phyloP scores from a whole-genome alignment of 2,888 invertebrate genomes.

The Drosophila tripunctata region DNA sequence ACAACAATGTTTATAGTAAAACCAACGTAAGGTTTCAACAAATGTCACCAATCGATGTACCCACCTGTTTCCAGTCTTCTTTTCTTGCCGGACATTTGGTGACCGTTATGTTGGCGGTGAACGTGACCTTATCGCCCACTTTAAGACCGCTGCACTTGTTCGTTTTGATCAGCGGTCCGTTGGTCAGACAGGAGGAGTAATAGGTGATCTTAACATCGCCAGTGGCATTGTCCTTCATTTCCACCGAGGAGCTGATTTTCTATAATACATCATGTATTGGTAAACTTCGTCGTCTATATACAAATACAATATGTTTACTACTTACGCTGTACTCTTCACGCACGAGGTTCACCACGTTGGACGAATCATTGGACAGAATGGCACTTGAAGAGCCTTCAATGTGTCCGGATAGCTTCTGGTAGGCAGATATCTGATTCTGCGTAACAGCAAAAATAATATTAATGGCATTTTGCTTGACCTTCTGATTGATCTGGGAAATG shows the following conservation, averaged over 20 bases:
- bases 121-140: constrained; percentile 94
- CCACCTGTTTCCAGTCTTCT: constrained; percentile 91
- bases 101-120: constrained; percentile 91
- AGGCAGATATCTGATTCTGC: constrained; percentile 91
- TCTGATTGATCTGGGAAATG: constrained; percentile 95
- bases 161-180: constrained; percentile 88
- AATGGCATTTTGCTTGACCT: constrained; percentile 96
- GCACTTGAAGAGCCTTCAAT: constrained; percentile 98
- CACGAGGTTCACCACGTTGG: constrained; percentile 97
- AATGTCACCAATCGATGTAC: no score
- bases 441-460: constrained; percentile 99
- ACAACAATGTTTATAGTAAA: no score
- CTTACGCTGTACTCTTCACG: constrained; percentile 94
- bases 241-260: constrained; percentile 97
- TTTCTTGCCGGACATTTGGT: constrained; percentile 94
- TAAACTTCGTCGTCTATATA: no score
- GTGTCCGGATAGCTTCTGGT: constrained; percentile 92
- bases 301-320: no score
- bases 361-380: constrained; percentile 95
- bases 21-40: no score
- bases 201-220: constrained; percentile 94
- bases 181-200: constrained; percentile 90
- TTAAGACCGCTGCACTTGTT: constrained; percentile 95
- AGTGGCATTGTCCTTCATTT: constrained; percentile 95
- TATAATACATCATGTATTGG: no score